Base-by-base conservation (phyloP, 2,113 vertebrate species). In the Craseonycteris thonglongyai region DNA sequence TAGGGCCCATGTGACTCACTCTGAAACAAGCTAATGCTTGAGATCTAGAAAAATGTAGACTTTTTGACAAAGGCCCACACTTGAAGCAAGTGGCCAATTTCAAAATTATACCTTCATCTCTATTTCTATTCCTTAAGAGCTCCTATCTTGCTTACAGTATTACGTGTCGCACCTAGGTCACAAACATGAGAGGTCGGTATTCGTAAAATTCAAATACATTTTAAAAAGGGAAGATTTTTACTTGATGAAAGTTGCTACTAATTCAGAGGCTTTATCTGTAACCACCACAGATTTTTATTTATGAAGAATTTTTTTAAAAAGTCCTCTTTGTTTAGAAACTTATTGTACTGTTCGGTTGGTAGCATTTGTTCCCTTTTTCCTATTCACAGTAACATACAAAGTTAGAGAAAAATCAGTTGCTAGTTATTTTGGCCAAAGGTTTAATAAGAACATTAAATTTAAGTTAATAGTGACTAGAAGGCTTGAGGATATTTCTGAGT, bases 11-110 rank as follows among this genome's bases (percentile, higher is more conserved):
- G 78, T 38, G 30, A 87, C 3, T 88, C 30, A 87, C 4, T 88
- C 30, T 63, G 18, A 91, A 7, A 69, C 5, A 83, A 51, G 28
- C 8, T 88, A 54, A 71, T 58, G 6, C 3, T 19, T 92, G 38
- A 96, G 75, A 95, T 63, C 58, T 71, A 74, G 69, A 93, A 93
- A 95, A 90, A 21, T 79, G 14, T n/a, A 81, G 35, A 69, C 78
- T 74, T 9, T 61, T 35, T 83, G 19, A 51, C 75, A 58, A 21
- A 86, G 28, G 22, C 1, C 40, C 47, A 85, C 7, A 5, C 14
- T 76, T 71, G 66, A 59, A 84, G 16, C 59, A 91, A 47, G 21
- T 35, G 83, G 30, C 14, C 76, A 88, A 61, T 68, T 47, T 94
- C 78, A 96, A 80, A 91, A 13, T 6, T 82, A 42, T 49, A 65